phyloP scores from a whole-genome alignment of 35 echinoderm and acorn worm species.

The Anneissia japonica region DNA sequence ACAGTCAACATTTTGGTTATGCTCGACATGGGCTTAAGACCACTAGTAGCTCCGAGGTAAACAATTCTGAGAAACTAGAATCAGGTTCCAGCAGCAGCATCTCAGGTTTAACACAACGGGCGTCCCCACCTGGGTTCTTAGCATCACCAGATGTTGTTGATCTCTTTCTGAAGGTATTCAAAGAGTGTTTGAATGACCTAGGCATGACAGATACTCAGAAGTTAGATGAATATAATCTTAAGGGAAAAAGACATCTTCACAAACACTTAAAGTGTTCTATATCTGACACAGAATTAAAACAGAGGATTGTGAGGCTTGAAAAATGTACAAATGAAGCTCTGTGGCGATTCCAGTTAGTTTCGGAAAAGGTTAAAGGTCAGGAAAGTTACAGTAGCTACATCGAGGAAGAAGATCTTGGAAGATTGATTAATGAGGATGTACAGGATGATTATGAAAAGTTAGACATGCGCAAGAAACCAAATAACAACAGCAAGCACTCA shows the following conservation, averaged over 20 bases:
- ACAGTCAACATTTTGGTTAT: not conserved
- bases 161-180: slow-evolving; percentile 52
- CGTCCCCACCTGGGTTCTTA: slow-evolving; percentile 50
- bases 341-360: slow-evolving; percentile 91
- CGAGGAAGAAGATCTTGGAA: slow-evolving; percentile 34
- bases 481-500: slow-evolving; percentile 33
- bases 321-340: slow-evolving; percentile 84
- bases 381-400: slow-evolving; percentile 53
- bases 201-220: not conserved
- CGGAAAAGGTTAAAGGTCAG: slow-evolving; percentile 17
- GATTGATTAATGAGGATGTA: slow-evolving; percentile 5
- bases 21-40: not conserved
- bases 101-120: not conserved
- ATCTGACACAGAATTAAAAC: slow-evolving; percentile 37
- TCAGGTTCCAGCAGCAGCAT: not conserved
- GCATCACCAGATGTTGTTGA: slow-evolving; percentile 34
- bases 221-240: not conserved
- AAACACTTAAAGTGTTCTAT: slow-evolving; percentile 63
- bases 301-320: slow-evolving; percentile 60
- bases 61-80: not conserved
- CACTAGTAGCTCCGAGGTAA: no score
- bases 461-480: not conserved
- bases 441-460: slow-evolving; percentile 10
- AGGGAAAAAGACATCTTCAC: slow-evolving; percentile 25
- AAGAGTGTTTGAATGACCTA: slow-evolving; percentile 53